These are phyloP conservation scores for Thunnus thynnus DNA, from an alignment of 2,113 vertebrate genomes.

Conservation along the genomic window DNA sequence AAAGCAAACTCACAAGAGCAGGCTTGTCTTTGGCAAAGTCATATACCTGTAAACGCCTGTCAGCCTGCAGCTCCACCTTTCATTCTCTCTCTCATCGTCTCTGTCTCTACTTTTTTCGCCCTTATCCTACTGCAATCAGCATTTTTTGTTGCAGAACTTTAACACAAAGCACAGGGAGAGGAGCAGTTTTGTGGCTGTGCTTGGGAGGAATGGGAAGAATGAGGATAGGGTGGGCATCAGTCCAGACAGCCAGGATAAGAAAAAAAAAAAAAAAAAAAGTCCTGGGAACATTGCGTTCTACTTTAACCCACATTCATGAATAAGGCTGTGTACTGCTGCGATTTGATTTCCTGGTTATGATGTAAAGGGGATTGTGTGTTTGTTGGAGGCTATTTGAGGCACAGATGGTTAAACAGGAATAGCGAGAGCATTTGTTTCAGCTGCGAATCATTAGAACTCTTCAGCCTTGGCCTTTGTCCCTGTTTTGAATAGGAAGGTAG, in stretches of 20 bases:
- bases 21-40: conserved; percentile 57
- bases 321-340: not conserved
- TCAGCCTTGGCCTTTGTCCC: conserved; percentile 57
- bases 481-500: conserved; percentile 59
- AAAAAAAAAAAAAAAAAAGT: not conserved
- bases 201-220: conserved; percentile 58
- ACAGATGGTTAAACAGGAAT: conserved; percentile 45
- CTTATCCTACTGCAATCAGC: not conserved
- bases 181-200: not conserved
- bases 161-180: not conserved
- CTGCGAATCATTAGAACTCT: conserved; percentile 27
- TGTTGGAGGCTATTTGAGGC: conserved; percentile 34
- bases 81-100: conserved; percentile 10
- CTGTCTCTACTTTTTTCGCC: not conserved
- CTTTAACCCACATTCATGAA: not conserved
- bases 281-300: conserved; percentile 50
- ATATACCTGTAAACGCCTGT: conserved; percentile 45
- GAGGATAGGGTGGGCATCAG: conserved; percentile 3
- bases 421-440: conserved; percentile 31
- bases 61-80: conserved; percentile 23
- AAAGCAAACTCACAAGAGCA: conserved; percentile 58
- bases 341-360: not conserved
- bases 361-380: conserved; percentile 1
- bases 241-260: not conserved
- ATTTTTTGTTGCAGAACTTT: not conserved